These are phyloP conservation scores for Stenolophus ochropezus DNA, from an alignment of 2,888 invertebrate genomes.

Conservation along the genomic window DNA sequence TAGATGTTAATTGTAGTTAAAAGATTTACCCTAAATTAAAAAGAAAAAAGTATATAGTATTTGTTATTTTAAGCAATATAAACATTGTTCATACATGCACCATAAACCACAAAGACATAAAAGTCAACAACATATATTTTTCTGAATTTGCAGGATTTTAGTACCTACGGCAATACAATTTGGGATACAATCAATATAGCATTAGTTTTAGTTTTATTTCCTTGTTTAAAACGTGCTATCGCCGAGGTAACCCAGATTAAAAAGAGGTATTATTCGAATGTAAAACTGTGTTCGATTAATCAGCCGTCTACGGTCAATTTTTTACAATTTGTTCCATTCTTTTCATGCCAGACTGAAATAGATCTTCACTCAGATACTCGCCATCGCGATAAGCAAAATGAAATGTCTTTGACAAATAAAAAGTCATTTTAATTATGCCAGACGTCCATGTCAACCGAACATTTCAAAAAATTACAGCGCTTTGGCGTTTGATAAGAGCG, in stretches of 20 bases:
- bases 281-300: not conserved
- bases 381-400: slow-evolving; percentile 18
- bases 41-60: too few relatives aligned
- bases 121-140: too few relatives aligned
- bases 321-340: not conserved
- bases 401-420: slow-evolving; percentile 32
- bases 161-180: not conserved
- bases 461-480: slow-evolving; percentile 34
- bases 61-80: too few relatives aligned
- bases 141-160: not conserved
- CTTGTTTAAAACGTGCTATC: not conserved
- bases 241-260: not conserved
- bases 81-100: too few relatives aligned
- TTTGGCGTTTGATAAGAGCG: not conserved
- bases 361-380: not conserved
- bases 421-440: slow-evolving; percentile 37
- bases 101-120: too few relatives aligned
- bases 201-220: not conserved
- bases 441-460: slow-evolving; percentile 32
- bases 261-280: not conserved
- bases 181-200: not conserved
- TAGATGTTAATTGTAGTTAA: too few relatives aligned
- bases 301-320: not conserved
- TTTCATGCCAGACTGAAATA: not conserved
- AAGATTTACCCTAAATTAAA: too few relatives aligned